phyloP scores from a whole-genome alignment of 2,888 invertebrate genomes.

The Elysia crispata region DNA sequence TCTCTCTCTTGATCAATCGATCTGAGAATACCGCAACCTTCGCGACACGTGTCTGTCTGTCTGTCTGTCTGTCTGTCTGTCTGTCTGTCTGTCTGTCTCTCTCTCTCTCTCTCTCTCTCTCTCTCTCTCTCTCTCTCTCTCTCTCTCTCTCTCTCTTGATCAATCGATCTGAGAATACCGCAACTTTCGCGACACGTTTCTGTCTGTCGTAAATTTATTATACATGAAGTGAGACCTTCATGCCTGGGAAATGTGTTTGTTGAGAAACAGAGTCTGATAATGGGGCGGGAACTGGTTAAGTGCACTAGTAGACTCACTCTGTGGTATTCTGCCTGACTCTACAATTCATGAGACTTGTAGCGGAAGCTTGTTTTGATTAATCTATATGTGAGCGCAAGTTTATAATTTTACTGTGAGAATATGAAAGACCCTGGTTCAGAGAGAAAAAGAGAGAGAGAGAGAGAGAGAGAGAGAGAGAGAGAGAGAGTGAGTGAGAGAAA shows the following conservation, averaged over 20 bases:
- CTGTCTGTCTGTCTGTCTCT: neutral
- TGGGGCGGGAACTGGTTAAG: neutral
- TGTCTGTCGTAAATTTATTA: conserved; percentile 1
- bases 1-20: neutral
- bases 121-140: neutral
- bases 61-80: neutral
- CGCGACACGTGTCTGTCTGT: neutral
- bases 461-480: neutral
- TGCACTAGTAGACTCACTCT: neutral
- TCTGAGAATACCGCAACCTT: too few species aligned
- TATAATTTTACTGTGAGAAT: neutral
- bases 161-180: neutral
- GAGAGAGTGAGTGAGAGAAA: neutral
- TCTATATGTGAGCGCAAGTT: too few species aligned
- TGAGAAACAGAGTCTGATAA: neutral
- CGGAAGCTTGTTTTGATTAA: too few species aligned
- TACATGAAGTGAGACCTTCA: neutral
- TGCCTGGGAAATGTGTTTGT: neutral
- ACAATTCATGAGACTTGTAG: too few species aligned
- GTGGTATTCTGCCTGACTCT: too few species aligned
- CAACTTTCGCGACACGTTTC: neutral
- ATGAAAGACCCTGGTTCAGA: too few species aligned
- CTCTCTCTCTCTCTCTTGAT: neutral
- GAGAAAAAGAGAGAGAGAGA: neutral
- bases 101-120: conserved; percentile 17